Base-by-base conservation (phyloP, 2,113 vertebrate genomes). In the Muntiacus reevesi region DNA sequence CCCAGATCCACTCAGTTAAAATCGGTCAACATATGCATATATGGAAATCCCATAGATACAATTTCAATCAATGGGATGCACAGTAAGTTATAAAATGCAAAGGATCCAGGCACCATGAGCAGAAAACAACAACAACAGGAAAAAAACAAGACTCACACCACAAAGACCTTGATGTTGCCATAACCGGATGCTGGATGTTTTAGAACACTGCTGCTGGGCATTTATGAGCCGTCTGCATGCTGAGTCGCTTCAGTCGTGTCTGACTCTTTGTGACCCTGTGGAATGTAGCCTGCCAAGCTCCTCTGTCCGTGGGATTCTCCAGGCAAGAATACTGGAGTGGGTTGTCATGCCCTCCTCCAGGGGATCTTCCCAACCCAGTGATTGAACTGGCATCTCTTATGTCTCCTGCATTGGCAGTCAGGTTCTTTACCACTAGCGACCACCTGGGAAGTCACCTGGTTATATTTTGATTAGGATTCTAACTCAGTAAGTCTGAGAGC, bases 11-110 rank as follows among this genome's bases (percentile, higher is more conserved):
- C 25, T 50, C 30, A 21, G 3, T 40, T 28, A 52, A 52, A 55
- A 67, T 79, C 30, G 3, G 0, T 45, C 54, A 85, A 25, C 17
- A 74, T 3, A 17, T 0, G 4, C 5, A 15, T 4, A 4, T 13
- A 16, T 57, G 2, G 11, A 50, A 64, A 71, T 47, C 27, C 17
- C 33, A 19, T 3, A 50, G 30, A 27, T 23, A n/a, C 5, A 10
- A 0, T 43, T 71, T 25, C 59, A 59, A 4, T 9, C 14, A 45
- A 2, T 9, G 52, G 79, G 30, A 60, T 17, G 43, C 2, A 3
- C 4, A 55, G 7, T 5, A 76, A 15, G 28, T 50, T n/a, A n/a
- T 23, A n/a, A n/a, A 86, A 12, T 8, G 30, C 64, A 43, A 23
- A 19, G 19, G 59, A 45, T 78, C 62, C 43, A 85, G 23, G 36